Base-by-base conservation (phyloP, 2,797 vertebrate species). In the Rallus crepitans region DNA sequence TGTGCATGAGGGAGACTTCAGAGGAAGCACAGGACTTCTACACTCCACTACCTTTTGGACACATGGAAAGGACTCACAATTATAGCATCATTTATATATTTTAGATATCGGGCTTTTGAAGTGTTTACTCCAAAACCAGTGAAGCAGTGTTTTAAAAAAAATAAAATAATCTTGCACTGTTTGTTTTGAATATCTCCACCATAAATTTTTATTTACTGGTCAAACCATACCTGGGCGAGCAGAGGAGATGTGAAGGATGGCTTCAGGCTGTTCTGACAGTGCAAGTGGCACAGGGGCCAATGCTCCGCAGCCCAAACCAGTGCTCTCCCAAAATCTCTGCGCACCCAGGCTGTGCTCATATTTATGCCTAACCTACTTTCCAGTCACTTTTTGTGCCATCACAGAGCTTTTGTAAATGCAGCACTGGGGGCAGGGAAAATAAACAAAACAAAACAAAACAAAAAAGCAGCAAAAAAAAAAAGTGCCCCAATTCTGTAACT, bases 301-400 rank as follows among this genome's bases (percentile, higher is more conserved):
- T 0, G 6, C 27, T 66, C 39, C 42, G 40, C 30, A 56, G 53
- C 64, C 53, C 45, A 18, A 45, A 63, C 45, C 84, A 81, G 24
- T 2, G 2, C 25, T 61, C 37, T 80, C 53, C 66, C 78, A 76
- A 33, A 90, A 78, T 91, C 78, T 92, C 87, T 55, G n/a, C 31
- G 20, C 68, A 64, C 30, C 50, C 88, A 80, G 65, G 1, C 60
- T 71, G 5, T 42, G 91, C 73, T 95, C 75, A 77, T 92, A 90
- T 89, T 93, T 90, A 93, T 92, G 92, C 65, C 35, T 96, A 96
- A 94, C 95, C 96, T 94, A 96, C 87, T 96, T 96, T 95, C 73
- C 63, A 95, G 72, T 50, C 65, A 82, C 88, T 87, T 89, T 87
- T 92, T 68, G 24, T 85, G 89, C 68, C 40, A 1, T 89, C 77